Conservation (phyloP, 2,797 vertebrate genomes). For the Sphaeramia orbicularis region DNA sequence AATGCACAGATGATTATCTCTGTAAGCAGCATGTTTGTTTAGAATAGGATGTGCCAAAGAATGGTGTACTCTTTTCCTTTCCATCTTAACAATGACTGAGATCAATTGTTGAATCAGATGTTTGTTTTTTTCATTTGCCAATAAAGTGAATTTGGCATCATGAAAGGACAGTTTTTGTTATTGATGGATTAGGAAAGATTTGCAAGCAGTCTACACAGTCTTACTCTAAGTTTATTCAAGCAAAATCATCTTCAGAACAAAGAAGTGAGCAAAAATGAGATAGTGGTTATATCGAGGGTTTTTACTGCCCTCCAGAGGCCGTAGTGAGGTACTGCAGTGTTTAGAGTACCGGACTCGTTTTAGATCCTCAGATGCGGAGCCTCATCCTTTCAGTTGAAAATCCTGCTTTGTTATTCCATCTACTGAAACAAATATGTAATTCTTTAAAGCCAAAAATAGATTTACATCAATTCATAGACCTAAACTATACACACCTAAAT, state of each 20-base stretch:
- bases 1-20: slow-evolving; percentile 48
- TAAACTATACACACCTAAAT: too few species aligned
- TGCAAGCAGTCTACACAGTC: background rate
- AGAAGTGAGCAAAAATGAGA: background rate
- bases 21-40: slow-evolving; percentile 77
- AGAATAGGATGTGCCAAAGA: slow-evolving; percentile 77
- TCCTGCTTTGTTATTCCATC: background rate
- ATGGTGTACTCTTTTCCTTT: slow-evolving; percentile 63
- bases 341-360: too few species aligned
- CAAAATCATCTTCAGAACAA: background rate
- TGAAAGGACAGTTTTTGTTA: slow-evolving; percentile 33
- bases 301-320: background rate
- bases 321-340: background rate
- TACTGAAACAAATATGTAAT: background rate
- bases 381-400: background rate
- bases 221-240: background rate
- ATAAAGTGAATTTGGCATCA: slow-evolving; percentile 68
- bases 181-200: background rate
- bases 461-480: too few species aligned
- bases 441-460: background rate
- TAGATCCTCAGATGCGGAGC: too few species aligned
- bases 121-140: slow-evolving; percentile 39
- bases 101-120: slow-evolving; percentile 54
- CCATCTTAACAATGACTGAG: slow-evolving; percentile 39
- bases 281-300: too few species aligned